Percentiles rank a stretch among this genome's conserved stretches.
Conservation (phyloP, 2,113 vertebrate genomes). For the Amphiprion ocellaris region DNA sequence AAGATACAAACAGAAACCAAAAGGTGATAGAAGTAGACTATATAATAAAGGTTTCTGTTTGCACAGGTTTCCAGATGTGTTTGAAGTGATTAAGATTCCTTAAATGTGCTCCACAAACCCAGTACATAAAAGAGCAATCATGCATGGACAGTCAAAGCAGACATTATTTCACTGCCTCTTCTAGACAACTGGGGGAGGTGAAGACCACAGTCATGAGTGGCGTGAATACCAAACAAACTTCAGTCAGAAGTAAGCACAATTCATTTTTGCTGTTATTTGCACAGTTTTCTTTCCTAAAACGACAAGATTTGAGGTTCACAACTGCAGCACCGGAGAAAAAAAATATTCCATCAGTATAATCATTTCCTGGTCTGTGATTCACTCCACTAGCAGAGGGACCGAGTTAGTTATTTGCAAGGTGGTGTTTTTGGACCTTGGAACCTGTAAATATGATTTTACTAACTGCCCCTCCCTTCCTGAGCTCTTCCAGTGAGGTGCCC, state of each 20-base stretch:
- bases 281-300: conserved; percentile 44
- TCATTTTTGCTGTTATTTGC: conserved; percentile 30
- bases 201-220: conserved; percentile 50
- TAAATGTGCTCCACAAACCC: conserved; percentile 44
- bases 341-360: conserved; percentile 60
- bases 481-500: conserved; percentile 69
- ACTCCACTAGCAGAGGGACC: conserved; percentile 35
- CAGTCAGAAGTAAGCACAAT: conserved; percentile 38
- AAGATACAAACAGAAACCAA: not conserved
- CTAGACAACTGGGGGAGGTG: conserved; percentile 46
- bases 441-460: conserved; percentile 73
- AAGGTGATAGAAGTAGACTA: not conserved
- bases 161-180: conserved; percentile 46
- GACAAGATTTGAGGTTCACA: conserved; percentile 18
- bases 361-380: conserved; percentile 34
- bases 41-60: not conserved
- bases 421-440: conserved; percentile 69
- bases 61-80: conserved; percentile 16
- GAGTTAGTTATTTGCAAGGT: conserved; percentile 65
- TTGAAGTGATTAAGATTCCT: conserved; percentile 40
- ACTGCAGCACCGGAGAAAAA: conserved; percentile 18
- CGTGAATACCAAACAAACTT: conserved; percentile 63
- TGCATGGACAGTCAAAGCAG: conserved; percentile 54
- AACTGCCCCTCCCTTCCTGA: conserved; percentile 58
- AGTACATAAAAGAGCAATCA: conserved; percentile 47